Conservation (phyloP, 2,888 invertebrate genomes). For the Altica lythri region DNA sequence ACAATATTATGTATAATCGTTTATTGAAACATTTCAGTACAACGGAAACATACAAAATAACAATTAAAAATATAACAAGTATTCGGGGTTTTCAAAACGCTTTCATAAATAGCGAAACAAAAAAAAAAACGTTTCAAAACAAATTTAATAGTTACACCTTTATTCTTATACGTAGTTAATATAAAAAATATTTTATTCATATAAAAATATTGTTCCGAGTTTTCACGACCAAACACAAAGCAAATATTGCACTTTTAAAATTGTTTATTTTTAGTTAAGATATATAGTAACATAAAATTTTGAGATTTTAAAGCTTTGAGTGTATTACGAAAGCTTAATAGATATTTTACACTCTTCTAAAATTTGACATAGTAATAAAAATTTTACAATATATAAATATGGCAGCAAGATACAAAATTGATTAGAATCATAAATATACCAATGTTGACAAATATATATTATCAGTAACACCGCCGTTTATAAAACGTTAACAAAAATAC, state of each 20-base stretch:
- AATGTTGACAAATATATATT: too few relatives aligned
- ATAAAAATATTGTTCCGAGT: constrained; percentile 16
- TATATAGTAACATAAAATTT: too few relatives aligned
- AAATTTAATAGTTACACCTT: background rate
- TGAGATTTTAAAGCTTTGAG: too few relatives aligned
- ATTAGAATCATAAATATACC: too few relatives aligned
- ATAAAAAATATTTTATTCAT: constrained; percentile 15
- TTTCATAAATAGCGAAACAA: background rate
- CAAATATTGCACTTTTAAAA: background rate
- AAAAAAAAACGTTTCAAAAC: constrained; percentile 5
- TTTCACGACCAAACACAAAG: too few relatives aligned
- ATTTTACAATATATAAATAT: too few relatives aligned
- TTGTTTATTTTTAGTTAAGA: too few relatives aligned
- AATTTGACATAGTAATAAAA: too few relatives aligned
- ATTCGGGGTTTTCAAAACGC: constrained; percentile 13
- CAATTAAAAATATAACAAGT: constrained; percentile 16
- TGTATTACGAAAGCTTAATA: too few relatives aligned
- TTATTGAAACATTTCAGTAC: background rate
- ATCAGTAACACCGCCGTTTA: too few relatives aligned
- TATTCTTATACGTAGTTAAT: constrained; percentile 5
- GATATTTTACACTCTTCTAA: too few relatives aligned
- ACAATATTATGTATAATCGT: background rate
- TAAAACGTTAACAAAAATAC: too few relatives aligned
- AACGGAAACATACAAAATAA: constrained; percentile 16
- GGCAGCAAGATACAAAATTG: background rate